These are phyloP conservation scores for Scaptomyza hsui DNA, from an alignment of 1,140 invertebrate genomes.

Conservation along the genomic window DNA sequence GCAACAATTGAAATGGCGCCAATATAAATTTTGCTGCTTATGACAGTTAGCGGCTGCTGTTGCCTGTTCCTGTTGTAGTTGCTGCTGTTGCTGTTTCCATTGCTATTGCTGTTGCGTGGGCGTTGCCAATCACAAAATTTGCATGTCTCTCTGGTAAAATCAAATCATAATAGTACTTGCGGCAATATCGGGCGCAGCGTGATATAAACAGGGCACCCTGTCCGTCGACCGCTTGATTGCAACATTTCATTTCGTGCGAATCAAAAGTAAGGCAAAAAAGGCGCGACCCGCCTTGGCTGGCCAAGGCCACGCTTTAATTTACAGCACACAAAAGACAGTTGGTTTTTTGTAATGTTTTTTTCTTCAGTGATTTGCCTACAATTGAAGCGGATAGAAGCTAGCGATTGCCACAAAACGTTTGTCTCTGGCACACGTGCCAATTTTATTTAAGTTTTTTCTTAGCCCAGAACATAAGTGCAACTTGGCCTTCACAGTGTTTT, in stretches of 20 bases:
- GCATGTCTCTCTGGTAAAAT: constrained; percentile 72
- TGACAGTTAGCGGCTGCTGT: constrained; percentile 55
- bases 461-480: constrained; percentile 53
- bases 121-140: constrained; percentile 78
- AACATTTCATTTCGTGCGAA: constrained; percentile 69
- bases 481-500: constrained; percentile 54
- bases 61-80: constrained; percentile 2
- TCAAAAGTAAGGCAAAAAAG: constrained; percentile 66
- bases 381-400: constrained; percentile 17
- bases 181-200: constrained; percentile 34
- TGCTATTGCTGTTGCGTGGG: constrained; percentile 58
- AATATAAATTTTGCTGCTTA: constrained; percentile 59
- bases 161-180: constrained; percentile 61
- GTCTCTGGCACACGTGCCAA: constrained; percentile 64
- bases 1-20: constrained; percentile 66
- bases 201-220: constrained; percentile 40
- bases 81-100: neutral
- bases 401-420: constrained; percentile 29
- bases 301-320: constrained; percentile 69
- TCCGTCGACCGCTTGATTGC: constrained; percentile 35
- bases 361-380: constrained; percentile 13
- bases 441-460: constrained; percentile 15
- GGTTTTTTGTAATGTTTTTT: neutral
- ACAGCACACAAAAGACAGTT: constrained; percentile 67
- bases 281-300: constrained; percentile 44